Base-by-base conservation (phyloP, 1,140 invertebrate genomes). In the Drosophila takahashii region DNA sequence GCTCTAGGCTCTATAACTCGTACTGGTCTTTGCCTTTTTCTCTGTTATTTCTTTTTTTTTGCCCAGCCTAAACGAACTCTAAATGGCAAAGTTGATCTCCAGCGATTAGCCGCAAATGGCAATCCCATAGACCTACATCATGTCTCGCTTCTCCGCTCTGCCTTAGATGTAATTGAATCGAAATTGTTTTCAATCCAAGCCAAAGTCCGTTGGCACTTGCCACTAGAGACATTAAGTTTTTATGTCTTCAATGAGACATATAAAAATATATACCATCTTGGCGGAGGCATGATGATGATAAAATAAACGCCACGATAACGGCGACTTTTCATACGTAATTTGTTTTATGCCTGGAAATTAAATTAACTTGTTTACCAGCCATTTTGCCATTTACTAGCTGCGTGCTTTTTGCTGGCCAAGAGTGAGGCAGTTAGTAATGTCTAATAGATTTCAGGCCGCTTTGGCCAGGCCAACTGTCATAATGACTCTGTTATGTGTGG, bases 281-380 rank as follows among this genome's bases (percentile, higher is more conserved):
- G 41, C 54, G n/a, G n/a, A 39, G 39, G 39, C 47, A 73, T 53
- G 77, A 78, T 81, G 22, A 22, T 22, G 22, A 22, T 22, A 22
- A 87, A 81, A 78, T 81, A 86, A 86, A 81, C 65, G 58, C 61
- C 29, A 41, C 84, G 83, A 87, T 86, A 86, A 86, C 83, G 83
- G 83, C 83, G 56, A 64, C 65, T 79, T 75, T 87, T 86, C 71
- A 89, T 89, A 86, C 79, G 83, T 86, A 86, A 86, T 89, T 86
- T 86, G 66, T 65, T 89, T 89, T 83, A 83, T 86, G 83, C 85
- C 75, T 89, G 83, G 75, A 89, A 79, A 86, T 86, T 79, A 89
- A 86, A 86, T 86, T 87, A 86, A 86, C 83, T 86, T 81, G 83
- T 86, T 86, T 86, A 27, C 59, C 66, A 81, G 61, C 72, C 50